Conservation (phyloP, 1,140 invertebrate species). For the Octopus bimaculoides region DNA sequence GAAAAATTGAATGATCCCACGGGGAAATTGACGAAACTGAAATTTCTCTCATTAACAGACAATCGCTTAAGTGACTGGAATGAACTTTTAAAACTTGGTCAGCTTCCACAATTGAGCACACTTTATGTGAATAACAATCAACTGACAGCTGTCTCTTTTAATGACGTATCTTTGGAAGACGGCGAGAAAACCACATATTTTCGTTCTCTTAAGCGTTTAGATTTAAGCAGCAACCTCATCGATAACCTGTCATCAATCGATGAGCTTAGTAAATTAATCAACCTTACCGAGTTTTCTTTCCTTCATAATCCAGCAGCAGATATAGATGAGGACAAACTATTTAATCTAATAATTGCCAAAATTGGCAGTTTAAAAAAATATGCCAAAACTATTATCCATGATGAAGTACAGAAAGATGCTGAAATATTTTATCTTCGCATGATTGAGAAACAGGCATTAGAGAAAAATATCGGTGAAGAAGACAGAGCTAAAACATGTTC, state of each 20-base stretch:
- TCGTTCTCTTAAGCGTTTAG: background rate
- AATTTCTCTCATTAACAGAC: background rate
- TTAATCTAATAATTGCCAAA: background rate
- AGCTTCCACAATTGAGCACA: background rate
- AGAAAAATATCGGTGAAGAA: background rate
- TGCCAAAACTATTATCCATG: background rate
- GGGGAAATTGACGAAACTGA: background rate
- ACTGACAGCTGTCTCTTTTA: background rate
- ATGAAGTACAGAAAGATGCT: background rate
- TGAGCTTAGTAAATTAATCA: background rate
- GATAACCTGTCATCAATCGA: background rate
- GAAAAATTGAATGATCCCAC: background rate
- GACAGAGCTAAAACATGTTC: background rate
- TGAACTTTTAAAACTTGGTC: background rate
- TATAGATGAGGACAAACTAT: background rate
- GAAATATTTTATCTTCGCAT: conserved; percentile 1
- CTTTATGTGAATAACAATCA: background rate
- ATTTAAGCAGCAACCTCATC: background rate
- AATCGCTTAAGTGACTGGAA: background rate
- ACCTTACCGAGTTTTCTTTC: background rate
- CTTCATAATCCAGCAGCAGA: background rate
- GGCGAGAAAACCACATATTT: background rate
- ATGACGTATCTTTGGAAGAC: background rate
- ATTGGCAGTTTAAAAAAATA: background rate
- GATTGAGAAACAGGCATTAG: background rate